These are phyloP conservation scores for Sclerurus mexicanus DNA, from an alignment of 2,113 vertebrate genomes.

Conservation along the genomic window DNA sequence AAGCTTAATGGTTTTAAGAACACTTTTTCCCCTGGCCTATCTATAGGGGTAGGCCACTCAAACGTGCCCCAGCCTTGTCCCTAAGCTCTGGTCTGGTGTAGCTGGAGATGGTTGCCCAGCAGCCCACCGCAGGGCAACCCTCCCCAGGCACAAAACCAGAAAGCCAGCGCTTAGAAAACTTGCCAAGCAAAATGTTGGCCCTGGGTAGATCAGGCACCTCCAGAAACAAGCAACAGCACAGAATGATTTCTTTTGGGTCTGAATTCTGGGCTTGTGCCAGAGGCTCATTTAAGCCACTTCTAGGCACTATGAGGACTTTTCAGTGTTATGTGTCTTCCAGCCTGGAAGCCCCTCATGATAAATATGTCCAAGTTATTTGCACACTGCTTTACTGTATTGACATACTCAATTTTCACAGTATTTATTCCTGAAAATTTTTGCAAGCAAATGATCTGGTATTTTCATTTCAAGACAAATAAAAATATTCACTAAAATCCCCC, in stretches of 20 bases:
- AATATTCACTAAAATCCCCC: not conserved
- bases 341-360: rapidly evolving
- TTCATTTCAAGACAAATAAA: not conserved
- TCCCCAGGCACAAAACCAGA: not conserved
- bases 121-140: not conserved
- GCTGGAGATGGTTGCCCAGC: not conserved
- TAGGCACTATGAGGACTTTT: not conserved
- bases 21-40: not conserved
- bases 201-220: not conserved
- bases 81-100: rapidly evolving
- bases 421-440: not conserved
- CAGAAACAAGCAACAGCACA: not conserved
- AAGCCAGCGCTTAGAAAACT: not conserved
- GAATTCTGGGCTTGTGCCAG: not conserved
- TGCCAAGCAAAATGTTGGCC: not conserved
- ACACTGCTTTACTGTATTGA: not conserved
- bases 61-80: not conserved
- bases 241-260: not conserved
- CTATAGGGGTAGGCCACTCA: not conserved
- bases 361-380: not conserved
- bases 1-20: not conserved
- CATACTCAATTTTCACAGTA: not conserved
- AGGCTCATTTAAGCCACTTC: not conserved
- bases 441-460: not conserved
- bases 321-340: not conserved